Percentiles rank a stretch among this genome's conserved stretches.
Evolutionary conservation across 2,113 vertebrate species (phyloP).

Genomic region (Coracopsis vasa): DNA sequence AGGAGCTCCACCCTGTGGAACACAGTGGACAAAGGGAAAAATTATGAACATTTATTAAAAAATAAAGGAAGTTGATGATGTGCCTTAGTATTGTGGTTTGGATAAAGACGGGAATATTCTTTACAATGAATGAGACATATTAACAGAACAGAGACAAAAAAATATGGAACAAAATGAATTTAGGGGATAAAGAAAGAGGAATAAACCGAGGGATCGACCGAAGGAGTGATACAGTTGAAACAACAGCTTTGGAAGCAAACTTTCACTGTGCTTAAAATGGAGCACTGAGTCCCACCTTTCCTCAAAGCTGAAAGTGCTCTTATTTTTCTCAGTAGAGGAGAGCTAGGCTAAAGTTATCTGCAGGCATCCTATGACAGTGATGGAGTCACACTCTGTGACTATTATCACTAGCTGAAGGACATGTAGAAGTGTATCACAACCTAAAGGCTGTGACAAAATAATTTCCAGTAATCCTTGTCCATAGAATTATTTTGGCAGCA

Average conservation of each 20-base stretch:
- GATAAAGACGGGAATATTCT: not conserved
- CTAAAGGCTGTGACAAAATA: not conserved
- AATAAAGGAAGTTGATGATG: not conserved
- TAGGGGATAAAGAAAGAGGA: not conserved
- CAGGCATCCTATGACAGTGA: not conserved
- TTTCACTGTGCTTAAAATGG: not conserved
- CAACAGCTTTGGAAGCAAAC: not conserved
- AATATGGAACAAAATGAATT: not conserved
- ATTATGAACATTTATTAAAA: not conserved
- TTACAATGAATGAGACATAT: not conserved
- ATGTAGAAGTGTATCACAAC: not conserved
- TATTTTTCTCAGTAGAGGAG: not conserved
- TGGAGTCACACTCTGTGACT: not conserved
- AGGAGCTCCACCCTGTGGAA: conserved; percentile 10
- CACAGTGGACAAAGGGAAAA: not conserved
- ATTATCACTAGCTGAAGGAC: not conserved
- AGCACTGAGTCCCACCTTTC: not conserved
- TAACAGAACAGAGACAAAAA: not conserved
- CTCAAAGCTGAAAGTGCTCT: not conserved
- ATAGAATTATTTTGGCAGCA: not conserved
- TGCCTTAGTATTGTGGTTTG: not conserved
- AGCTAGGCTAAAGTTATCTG: not conserved
- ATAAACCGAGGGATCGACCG: not conserved
- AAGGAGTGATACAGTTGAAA: not conserved
- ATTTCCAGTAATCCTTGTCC: not conserved